Evolutionary conservation across 2,797 vertebrate genomes (phyloP).

Genomic region (Sebastes vulpes): DNA sequence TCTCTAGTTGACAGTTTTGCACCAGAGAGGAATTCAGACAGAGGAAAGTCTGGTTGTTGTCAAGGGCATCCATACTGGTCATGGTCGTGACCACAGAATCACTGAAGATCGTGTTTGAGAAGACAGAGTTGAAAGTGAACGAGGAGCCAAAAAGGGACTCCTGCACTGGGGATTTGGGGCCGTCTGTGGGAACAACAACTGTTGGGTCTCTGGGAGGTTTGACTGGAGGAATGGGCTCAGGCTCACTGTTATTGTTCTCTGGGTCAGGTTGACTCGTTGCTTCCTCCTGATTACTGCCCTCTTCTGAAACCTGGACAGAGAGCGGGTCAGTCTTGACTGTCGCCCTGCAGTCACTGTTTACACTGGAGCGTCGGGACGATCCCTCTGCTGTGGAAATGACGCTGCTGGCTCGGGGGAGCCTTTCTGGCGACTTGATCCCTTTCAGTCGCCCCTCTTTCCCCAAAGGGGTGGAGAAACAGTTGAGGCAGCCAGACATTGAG

Average conservation of each 20-base stretch:
- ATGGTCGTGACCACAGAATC: constrained; percentile 66
- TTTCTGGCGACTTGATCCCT: constrained; percentile 73
- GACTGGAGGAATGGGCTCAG: constrained; percentile 59
- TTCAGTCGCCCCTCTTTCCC: constrained; percentile 70
- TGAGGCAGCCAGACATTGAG: constrained; percentile 88
- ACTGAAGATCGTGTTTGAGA: constrained; percentile 82
- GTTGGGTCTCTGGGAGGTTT: constrained; percentile 79
- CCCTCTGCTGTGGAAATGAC: constrained; percentile 95
- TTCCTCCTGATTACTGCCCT: constrained; percentile 52
- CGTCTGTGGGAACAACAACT: constrained; percentile 23
- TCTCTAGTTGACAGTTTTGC: constrained; percentile 79
- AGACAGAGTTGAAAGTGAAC: constrained; percentile 77
- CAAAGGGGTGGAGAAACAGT: constrained; percentile 85
- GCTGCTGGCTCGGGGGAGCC: constrained; percentile 92
- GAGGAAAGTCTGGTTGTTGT: constrained; percentile 79
- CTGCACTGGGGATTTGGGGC: constrained; percentile 62
- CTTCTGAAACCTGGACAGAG: constrained; percentile 75
- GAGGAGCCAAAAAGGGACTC: constrained; percentile 73
- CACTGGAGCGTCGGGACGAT: constrained; percentile 90
- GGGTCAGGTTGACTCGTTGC: constrained; percentile 75
- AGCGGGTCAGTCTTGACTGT: constrained; percentile 82
- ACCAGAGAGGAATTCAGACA: constrained; percentile 85
- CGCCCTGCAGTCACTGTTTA: constrained; percentile 90
- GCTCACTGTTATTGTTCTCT: constrained; percentile 5
- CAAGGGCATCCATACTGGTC: constrained; percentile 10